Evolutionary conservation across 1,140 invertebrate species (phyloP).

Genomic region (Atta cephalotes): DNA sequence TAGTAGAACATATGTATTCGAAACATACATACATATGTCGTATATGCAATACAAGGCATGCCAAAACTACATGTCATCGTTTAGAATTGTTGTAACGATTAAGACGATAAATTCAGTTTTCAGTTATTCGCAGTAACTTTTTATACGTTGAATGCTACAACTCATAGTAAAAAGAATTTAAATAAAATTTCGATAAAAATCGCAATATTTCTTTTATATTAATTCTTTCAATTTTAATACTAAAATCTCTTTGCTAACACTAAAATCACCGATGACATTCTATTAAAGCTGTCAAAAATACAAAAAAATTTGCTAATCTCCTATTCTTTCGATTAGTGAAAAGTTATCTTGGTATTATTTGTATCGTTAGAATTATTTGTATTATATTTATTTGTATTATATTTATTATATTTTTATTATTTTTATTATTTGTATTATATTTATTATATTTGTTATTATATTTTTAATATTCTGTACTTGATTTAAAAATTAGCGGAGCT

Average conservation of each 20-base stretch:
- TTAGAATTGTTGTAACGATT: background rate
- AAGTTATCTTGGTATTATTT: no score
- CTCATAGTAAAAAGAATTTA: background rate
- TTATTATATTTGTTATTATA: no score
- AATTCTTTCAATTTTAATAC: background rate
- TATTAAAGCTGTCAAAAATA: no score
- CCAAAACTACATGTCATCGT: background rate
- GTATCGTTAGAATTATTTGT: no score
- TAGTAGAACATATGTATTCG: background rate
- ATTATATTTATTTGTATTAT: no score
- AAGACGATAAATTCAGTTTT: background rate
- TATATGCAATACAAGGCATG: background rate
- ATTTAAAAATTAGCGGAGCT: no score
- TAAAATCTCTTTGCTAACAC: background rate
- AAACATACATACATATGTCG: background rate
- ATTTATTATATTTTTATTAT: no score
- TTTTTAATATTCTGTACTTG: background rate
- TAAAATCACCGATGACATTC: no score
- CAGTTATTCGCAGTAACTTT: background rate
- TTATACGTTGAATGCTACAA: background rate
- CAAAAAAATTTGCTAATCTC: no score
- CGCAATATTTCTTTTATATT: background rate
- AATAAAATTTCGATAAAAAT: background rate
- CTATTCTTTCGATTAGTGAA: no score
- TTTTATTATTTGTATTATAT: no score